Base-by-base conservation (phyloP, 2,888 invertebrate species). In the Drosophila picticornis region DNA sequence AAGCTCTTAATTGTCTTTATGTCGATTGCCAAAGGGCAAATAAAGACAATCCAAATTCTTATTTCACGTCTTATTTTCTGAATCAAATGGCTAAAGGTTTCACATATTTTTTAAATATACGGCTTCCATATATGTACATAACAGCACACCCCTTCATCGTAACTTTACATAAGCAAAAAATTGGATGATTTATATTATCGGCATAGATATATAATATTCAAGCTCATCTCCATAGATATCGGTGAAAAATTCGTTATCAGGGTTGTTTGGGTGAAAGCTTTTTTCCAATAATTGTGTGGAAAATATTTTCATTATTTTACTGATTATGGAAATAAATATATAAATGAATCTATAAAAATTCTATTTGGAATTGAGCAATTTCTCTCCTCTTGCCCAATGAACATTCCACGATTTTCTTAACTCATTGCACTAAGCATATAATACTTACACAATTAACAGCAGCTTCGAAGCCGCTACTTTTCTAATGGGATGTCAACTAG, bases 1-100 rank as follows among this genome's bases (percentile, higher is more conserved):
- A 65, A 60, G 62, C 43, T 40, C 4, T 32, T 77, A 62, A 77
- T 77, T 77, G 64, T 65, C 36, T 62, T 66, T 32, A 65, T 36
- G 38, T 29, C 53, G 29, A 13, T 4, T 27, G n/a, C 62, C 72
- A 51, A 65, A 32, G 10, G 70, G 36, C 61, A 58, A 58, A 52
- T 67, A 57, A 32, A 22, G n/a, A 50, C 60, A 53, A 43, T 60
- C 10, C 48, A 36, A 43, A 16, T 31, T 5, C 13, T 27, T 31
- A 19, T 4, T 31, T 51, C n/a, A 22, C 46, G 25, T 25, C 25
- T 4, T 46, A 9, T 13, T 46, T 46, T 46, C 16, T 25, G 46
- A 46, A 25, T 25, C 46, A 2, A 46, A 25, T 46, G 16, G 25
- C 2, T 16, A 16, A 22, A 13, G 13, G 4, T 13, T 22, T 22